A percentile compares a stretch with the other conserved stretches of the same genome.
These are phyloP conservation scores for Phortica magna DNA, from an alignment of 2,888 invertebrate genomes.

Conservation along the genomic window DNA sequence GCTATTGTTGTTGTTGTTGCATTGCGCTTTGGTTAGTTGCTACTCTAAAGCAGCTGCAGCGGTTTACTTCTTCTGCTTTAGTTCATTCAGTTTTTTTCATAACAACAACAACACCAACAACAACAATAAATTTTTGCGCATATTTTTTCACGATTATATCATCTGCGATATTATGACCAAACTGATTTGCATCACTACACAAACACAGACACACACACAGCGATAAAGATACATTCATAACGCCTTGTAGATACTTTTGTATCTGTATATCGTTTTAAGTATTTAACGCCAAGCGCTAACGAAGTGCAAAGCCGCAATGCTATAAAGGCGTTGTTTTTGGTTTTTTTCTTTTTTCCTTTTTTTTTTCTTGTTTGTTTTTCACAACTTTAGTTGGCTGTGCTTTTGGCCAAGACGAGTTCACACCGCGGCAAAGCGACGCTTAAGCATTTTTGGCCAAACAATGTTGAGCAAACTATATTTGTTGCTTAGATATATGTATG, in stretches of 20 bases:
- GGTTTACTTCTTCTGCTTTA: not conserved
- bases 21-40: not conserved
- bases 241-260: conserved; percentile 46
- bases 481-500: not conserved
- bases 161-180: conserved; percentile 10
- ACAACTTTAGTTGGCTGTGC: conserved; percentile 6
- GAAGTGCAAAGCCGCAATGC: conserved; percentile 25
- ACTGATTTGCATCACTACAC: conserved; percentile 36
- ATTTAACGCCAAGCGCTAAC: not conserved
- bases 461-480: not conserved
- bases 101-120: too few species aligned
- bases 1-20: conserved; percentile 18
- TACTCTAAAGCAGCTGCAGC: not conserved
- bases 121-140: not conserved
- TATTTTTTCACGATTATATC: conserved; percentile 17
- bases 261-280: not conserved
- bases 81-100: not conserved
- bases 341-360: not conserved
- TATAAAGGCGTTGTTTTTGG: not conserved
- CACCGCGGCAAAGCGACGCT: not conserved
- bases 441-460: conserved; percentile 1
- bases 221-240: not conserved
- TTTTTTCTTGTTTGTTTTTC: not conserved
- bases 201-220: conserved; percentile 42
- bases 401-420: conserved; percentile 31